Conservation (phyloP, 1,140 invertebrate genomes). For the Chrysomallon squamiferum region DNA sequence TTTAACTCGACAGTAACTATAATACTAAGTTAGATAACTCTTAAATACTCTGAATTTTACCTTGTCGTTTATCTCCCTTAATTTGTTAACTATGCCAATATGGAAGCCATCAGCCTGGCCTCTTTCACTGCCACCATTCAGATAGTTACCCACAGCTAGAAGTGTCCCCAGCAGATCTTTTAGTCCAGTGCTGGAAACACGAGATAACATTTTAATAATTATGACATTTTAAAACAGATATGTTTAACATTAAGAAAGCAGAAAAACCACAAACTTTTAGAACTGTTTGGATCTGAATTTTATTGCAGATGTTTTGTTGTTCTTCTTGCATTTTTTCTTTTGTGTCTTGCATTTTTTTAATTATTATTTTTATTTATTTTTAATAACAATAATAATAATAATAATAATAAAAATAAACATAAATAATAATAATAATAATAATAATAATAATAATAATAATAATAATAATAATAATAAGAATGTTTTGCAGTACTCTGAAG, state of each 20-base stretch:
- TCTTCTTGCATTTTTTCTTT: too few species aligned
- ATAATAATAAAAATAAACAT: too few species aligned
- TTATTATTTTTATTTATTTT: background rate
- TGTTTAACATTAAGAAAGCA: background rate
- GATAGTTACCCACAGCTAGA: constrained; percentile 87
- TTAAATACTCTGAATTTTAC: constrained; percentile 25
- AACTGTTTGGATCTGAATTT: background rate
- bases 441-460: too few species aligned
- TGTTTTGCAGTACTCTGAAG: too few species aligned
- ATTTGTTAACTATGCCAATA: constrained; percentile 50
- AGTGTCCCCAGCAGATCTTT: constrained; percentile 88
- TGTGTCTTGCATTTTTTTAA: background rate
- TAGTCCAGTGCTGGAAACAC: constrained; percentile 68
- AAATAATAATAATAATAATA: too few species aligned
- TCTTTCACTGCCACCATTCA: constrained; percentile 83
- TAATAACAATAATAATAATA: background rate
- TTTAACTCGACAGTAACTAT: too few species aligned
- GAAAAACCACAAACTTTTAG: background rate
- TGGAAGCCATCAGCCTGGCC: constrained; percentile 78
- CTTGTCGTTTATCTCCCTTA: constrained; percentile 54
- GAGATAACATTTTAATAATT: background rate
- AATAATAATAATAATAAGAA: too few species aligned
- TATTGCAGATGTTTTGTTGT: too few species aligned
- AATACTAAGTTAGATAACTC: too few species aligned
- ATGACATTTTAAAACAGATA: background rate